Base-by-base conservation (phyloP, 2,888 invertebrate genomes). In the Yponomeuta cagnagella region DNA sequence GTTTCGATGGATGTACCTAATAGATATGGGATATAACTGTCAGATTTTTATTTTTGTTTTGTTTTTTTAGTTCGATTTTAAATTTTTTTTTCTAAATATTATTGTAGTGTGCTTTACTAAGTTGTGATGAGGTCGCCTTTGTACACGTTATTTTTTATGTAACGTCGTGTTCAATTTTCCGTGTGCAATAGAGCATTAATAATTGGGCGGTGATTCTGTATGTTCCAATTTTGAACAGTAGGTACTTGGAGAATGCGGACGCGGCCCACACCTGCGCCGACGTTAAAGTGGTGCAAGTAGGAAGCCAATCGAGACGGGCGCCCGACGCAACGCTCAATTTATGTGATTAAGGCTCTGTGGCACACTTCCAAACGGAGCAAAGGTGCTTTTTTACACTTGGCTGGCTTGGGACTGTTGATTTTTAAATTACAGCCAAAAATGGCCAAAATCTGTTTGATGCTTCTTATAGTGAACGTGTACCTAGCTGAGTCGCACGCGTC, bases 161-260 rank as follows among this genome's bases (percentile, higher is more conserved):
- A 37, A 37, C 5, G 5, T 2, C 37, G 37, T 37, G 37, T 37
- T 37, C 37, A 37, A 37, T 37, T 2, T 37, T 37, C 5, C 37
- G 37, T 37, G 37, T 37, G 37, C 37, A 37, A 37, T 37, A 37
- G 5, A 37, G 37, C 5, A 5, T 52, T 1, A 52, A 6, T 12
- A 23, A 23, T 23, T 23, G 52, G 5, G 52, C 15, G 52, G 15
- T 15, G 15, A 58, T 58, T 58, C 52, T 58, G 52, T 58, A 15
- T 4, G 52, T 58, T 12, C 52, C 15, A 12, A 58, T 58, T 15
- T 58, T 15, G 15, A 58, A 58, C 52, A 58, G 78, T 73, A 73
- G 76, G 77, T 82, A 79, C 70, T 80, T 81, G 79, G 79, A 88
- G 90, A 90, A 92, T 92, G 91, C 91, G 91, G 91, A 91, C 89